Conservation (phyloP, 2,888 invertebrate genomes). For the Baccha elongata region DNA sequence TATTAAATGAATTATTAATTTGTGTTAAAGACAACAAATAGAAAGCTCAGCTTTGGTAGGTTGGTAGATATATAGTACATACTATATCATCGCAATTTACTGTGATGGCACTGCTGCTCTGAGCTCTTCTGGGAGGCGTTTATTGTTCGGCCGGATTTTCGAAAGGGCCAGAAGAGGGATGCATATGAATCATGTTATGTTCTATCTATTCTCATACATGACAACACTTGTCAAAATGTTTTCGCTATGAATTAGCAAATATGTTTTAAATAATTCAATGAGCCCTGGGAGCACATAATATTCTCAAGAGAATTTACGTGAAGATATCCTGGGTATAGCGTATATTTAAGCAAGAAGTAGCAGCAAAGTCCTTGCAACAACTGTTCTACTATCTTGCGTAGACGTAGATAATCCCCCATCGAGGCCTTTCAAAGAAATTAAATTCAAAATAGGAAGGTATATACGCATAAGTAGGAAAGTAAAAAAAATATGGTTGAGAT, state of each 20-base stretch:
- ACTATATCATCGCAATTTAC: too few relatives aligned
- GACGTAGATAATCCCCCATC: slow-evolving; percentile 49
- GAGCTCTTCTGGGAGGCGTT: slow-evolving; percentile 17
- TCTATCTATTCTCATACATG: slow-evolving; percentile 62
- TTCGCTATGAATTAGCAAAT: slow-evolving; percentile 73
- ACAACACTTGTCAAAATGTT: slow-evolving; percentile 72
- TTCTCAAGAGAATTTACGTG: slow-evolving; percentile 52
- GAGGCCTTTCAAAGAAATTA: slow-evolving; percentile 52
- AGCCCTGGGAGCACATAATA: slow-evolving; percentile 44
- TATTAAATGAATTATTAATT: slow-evolving; percentile 73
- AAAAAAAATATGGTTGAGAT: slow-evolving; percentile 15
- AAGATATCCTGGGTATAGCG: slow-evolving; percentile 3
- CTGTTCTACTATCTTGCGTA: slow-evolving; percentile 45
- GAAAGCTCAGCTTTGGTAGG: slow-evolving; percentile 30
- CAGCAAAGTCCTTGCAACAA: slow-evolving; percentile 34
- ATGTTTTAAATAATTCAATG: slow-evolving; percentile 69
- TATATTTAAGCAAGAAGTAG: background rate
- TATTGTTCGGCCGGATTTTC: slow-evolving; percentile 40
- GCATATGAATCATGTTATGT: slow-evolving; percentile 14
- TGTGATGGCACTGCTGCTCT: slow-evolving; percentile 17
- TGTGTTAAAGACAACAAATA: slow-evolving; percentile 66
- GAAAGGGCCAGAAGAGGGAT: background rate
- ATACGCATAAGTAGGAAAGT: background rate
- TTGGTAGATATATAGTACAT: too few relatives aligned
- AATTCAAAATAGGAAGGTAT: slow-evolving; percentile 45